Evolutionary conservation across 2,888 invertebrate species (phyloP).

Genomic region (Pollenia labialis): DNA sequence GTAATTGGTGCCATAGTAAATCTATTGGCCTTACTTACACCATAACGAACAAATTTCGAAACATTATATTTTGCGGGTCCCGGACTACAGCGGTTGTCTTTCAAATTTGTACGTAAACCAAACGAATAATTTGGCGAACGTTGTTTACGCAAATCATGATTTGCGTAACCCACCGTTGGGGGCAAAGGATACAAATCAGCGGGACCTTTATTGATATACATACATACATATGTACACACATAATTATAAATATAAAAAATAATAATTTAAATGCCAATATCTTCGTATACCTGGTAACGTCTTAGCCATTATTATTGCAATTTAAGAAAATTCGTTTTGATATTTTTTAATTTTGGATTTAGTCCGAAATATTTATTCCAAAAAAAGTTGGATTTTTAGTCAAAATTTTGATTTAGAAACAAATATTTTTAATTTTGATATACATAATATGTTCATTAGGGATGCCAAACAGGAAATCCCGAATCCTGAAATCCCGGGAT

Average conservation of each 20-base stretch:
- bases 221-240: not conserved
- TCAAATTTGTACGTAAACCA: slow-evolving; percentile 75
- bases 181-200: slow-evolving; percentile 87
- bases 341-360: slow-evolving; percentile 76
- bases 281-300: slow-evolving; percentile 40
- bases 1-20: slow-evolving; percentile 85
- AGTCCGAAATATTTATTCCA: slow-evolving; percentile 44
- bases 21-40: slow-evolving; percentile 79
- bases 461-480: no score
- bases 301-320: slow-evolving; percentile 77
- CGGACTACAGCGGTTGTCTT: slow-evolving; percentile 77
- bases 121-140: slow-evolving; percentile 84
- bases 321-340: slow-evolving; percentile 75
- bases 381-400: slow-evolving; percentile 49
- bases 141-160: slow-evolving; percentile 86
- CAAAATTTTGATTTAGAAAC: slow-evolving; percentile 50
- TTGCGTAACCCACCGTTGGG: slow-evolving; percentile 85
- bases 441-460: no score
- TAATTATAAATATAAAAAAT: not conserved
- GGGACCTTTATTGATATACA: slow-evolving; percentile 83
- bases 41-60: slow-evolving; percentile 78
- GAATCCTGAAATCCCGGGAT: no score
- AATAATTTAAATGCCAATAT: not conserved
- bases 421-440: slow-evolving; percentile 16
- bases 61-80: slow-evolving; percentile 81